Base-by-base conservation (phyloP, 2,113 vertebrate genomes). In the Sander vitreus region DNA sequence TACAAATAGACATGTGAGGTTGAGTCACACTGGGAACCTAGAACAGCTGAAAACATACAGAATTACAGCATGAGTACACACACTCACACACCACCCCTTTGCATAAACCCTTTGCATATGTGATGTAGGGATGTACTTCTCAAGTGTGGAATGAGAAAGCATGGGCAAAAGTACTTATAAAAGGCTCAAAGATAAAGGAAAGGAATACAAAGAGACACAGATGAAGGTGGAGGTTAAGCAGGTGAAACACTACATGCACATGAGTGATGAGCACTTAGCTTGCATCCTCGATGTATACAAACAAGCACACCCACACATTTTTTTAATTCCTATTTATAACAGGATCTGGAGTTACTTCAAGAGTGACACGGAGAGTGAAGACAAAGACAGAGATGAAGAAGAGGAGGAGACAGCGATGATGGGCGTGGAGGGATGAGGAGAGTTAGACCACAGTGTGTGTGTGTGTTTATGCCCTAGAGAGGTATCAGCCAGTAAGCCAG, bases 11-110 rank as follows among this genome's bases (percentile, higher is more conserved):
- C 77, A 80, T 77, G 81, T 65, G 82, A 90, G 90, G 90, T 73
- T 93, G 92, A 93, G 85, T 93, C 93, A 94, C 88, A 91, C 80
- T 88, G 82, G 78, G 85, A 91, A 80, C 76, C 70, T 73, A 69
- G 90, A 92, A 81, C 83, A 91, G 83, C 89, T 84, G 85, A 85
- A 85, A 83, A 84, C 81, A 81, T 62, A 75, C 66, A 85, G 80
- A 92, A 88, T 70, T 83, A 80, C 75, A 88, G 73, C 79, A 77
- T 77, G 68, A 78, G 86, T 64, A 66, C 47, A 48, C 48, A 50
- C 76, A 75, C 65, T 58, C 60, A 76, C 64, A 63, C 66, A 36
- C 15, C 55, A 67, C 30, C 2, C 27, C 27, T 27, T 27, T 27
- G 27, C 27, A 27, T 27, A 39, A 58, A 33, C 58, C 57, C 47